A percentile compares a stretch with the other conserved stretches of the same genome.
Conservation (phyloP, 2,113 vertebrate genomes). For the Electrona antarctica region DNA sequence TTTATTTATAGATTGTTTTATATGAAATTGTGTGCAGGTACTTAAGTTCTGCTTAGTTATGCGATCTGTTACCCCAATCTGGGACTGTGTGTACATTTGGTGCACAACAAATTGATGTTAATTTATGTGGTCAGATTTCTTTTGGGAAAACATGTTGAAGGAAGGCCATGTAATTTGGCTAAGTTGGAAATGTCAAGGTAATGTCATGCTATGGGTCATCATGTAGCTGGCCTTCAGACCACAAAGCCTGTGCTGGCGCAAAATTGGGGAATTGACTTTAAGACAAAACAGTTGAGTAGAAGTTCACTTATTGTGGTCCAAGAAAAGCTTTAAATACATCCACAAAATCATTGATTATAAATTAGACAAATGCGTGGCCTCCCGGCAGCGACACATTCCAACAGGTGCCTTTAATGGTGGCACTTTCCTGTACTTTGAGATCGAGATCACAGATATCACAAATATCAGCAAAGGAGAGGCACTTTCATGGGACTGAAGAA, state of each 20-base stretch:
- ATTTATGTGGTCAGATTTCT: slow-evolving; percentile 18
- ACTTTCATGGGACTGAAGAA: slow-evolving; percentile 59
- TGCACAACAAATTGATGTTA: slow-evolving; percentile 19
- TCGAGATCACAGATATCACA: neutral
- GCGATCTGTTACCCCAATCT: slow-evolving; percentile 8
- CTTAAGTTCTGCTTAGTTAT: neutral
- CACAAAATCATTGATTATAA: neutral
- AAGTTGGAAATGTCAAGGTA: slow-evolving; percentile 48
- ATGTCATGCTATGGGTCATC: slow-evolving; percentile 44
- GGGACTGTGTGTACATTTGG: slow-evolving; percentile 36
- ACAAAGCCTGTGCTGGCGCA: neutral
- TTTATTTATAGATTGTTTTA: slow-evolving; percentile 10
- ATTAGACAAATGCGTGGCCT: slow-evolving; percentile 29
- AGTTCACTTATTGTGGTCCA: neutral
- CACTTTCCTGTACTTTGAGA: slow-evolving; percentile 20
- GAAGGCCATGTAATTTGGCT: slow-evolving; percentile 16
- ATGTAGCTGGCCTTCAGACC: slow-evolving; percentile 11
- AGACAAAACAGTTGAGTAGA: neutral
- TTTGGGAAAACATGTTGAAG: slow-evolving; percentile 6
- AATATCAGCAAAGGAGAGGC: slow-evolving; percentile 50
- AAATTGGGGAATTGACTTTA: neutral
- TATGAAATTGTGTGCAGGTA: slow-evolving; percentile 5
- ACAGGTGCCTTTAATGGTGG: slow-evolving; percentile 14
- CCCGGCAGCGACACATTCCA: slow-evolving; percentile 3
- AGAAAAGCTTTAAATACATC: neutral